These are phyloP conservation scores for Tetropium fuscum DNA, from an alignment of 2,888 invertebrate species.

Conservation along the genomic window DNA sequence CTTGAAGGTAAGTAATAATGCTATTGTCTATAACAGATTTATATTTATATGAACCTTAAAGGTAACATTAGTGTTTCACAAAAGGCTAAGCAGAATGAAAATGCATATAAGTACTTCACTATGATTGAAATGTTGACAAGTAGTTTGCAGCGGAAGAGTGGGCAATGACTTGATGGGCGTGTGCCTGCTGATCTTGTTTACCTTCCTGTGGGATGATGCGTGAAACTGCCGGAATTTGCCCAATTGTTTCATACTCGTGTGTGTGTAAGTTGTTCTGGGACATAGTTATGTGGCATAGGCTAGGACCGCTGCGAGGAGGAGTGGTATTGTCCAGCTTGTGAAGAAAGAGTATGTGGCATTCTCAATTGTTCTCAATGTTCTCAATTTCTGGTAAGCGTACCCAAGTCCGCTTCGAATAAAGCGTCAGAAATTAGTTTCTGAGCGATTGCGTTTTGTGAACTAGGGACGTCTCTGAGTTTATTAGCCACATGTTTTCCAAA, in stretches of 20 bases:
- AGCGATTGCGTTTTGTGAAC: constrained; percentile 17
- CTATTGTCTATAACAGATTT: background rate
- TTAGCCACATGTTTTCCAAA: constrained; percentile 17
- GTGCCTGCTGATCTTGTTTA: background rate
- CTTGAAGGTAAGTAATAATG: constrained; percentile 17
- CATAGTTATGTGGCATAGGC: too few species aligned
- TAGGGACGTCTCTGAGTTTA: constrained; percentile 14
- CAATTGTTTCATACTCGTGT: too few species aligned
- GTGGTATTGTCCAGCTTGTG: constrained; percentile 1
- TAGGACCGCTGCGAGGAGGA: too few species aligned
- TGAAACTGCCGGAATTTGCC: too few species aligned
- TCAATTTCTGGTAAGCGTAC: constrained; percentile 24
- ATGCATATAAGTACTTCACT: too few species aligned
- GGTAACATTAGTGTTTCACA: too few species aligned
- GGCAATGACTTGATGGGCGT: background rate
- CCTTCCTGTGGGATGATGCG: background rate
- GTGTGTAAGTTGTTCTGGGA: too few species aligned
- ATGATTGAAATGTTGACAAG: background rate
- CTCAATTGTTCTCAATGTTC: constrained; percentile 31
- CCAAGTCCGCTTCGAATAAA: constrained; percentile 23
- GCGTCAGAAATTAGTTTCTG: constrained; percentile 26
- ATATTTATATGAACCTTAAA: too few species aligned
- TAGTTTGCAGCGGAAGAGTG: constrained; percentile 5
- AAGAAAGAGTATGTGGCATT: too few species aligned
- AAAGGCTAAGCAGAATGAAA: too few species aligned